These are phyloP conservation scores for Heliconius charithonia DNA, from an alignment of 2,888 invertebrate species.

Conservation along the genomic window DNA sequence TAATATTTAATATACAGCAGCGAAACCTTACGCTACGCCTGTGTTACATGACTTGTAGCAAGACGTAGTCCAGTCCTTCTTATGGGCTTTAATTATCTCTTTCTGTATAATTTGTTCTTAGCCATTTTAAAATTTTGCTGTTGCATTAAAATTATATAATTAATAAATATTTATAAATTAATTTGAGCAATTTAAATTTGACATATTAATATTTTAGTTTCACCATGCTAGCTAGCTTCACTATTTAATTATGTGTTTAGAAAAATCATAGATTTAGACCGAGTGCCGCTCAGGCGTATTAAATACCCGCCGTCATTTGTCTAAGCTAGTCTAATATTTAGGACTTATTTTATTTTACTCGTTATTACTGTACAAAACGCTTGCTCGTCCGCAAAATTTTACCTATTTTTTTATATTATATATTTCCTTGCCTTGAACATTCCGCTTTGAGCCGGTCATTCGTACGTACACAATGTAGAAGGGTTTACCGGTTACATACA, in stretches of 20 bases:
- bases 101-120: slow-evolving; percentile 4
- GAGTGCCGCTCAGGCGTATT: slow-evolving; percentile 62
- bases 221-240: neutral
- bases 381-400: slow-evolving; percentile 77
- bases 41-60: slow-evolving; percentile 17
- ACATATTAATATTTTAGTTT: neutral
- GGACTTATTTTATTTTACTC: slow-evolving; percentile 68
- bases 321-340: slow-evolving; percentile 73
- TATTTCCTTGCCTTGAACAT: slow-evolving; percentile 49
- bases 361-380: slow-evolving; percentile 81
- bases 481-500: slow-evolving; percentile 67
- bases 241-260: neutral
- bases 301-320: slow-evolving; percentile 61
- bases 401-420: slow-evolving; percentile 62
- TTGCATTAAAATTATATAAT: slow-evolving; percentile 1
- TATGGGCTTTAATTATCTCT: slow-evolving; percentile 16
- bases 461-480: slow-evolving; percentile 79
- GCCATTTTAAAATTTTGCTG: neutral
- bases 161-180: neutral
- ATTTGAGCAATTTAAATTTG: neutral
- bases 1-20: slow-evolving; percentile 13
- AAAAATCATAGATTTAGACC: slow-evolving; percentile 48
- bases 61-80: slow-evolving; percentile 14
- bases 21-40: slow-evolving; percentile 25
- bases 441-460: slow-evolving; percentile 71